These are phyloP conservation scores for Oryctes rhinoceros DNA, from an alignment of 1,140 invertebrate species.

Conservation along the genomic window DNA sequence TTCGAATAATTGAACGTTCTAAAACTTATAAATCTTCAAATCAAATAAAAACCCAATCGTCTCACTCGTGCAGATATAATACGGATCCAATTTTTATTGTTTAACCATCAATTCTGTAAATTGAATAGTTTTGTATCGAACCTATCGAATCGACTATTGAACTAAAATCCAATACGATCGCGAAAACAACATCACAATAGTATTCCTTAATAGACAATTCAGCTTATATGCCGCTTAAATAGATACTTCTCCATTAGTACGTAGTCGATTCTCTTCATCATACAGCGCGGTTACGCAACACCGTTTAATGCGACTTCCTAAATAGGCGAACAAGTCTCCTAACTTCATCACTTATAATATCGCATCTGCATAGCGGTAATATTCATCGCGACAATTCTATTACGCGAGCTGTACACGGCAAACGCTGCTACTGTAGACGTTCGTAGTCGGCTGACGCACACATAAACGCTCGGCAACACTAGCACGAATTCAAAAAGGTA, in stretches of 20 bases:
- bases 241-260: background rate
- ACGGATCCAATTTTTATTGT: background rate
- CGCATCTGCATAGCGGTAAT: background rate
- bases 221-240: background rate
- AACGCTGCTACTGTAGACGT: background rate
- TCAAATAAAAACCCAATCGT: too few relatives aligned
- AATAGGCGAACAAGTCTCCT: background rate
- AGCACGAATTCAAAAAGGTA: constrained; percentile 8
- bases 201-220: too few relatives aligned
- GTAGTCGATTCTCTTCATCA: background rate
- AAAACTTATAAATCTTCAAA: too few relatives aligned
- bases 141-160: background rate
- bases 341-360: constrained; percentile 26
- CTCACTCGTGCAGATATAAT: too few relatives aligned
- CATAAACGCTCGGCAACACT: background rate
- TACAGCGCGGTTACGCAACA: background rate
- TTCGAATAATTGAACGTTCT: background rate
- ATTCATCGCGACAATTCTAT: background rate
- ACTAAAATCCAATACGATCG: background rate
- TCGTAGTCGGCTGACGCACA: background rate
- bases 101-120: background rate
- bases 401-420: background rate
- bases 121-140: background rate
- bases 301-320: constrained; percentile 1
- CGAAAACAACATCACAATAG: background rate